A percentile compares a stretch with the other conserved stretches of the same genome.
These are phyloP conservation scores for Caenorhabditis sp. DNA, from an alignment of 2,888 invertebrate species.

Conservation along the genomic window DNA sequence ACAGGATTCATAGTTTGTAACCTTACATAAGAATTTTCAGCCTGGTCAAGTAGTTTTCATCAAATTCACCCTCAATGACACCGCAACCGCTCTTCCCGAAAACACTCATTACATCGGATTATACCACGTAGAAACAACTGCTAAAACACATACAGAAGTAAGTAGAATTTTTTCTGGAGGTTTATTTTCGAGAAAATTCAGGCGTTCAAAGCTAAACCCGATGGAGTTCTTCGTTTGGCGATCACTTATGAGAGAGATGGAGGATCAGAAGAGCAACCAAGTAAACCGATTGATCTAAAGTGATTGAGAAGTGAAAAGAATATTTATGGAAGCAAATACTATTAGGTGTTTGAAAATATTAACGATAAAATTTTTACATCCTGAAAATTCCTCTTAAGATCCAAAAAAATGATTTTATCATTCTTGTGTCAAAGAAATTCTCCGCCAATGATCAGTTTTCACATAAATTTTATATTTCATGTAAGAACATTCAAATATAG, in stretches of 20 bases:
- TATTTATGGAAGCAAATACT: too few species aligned
- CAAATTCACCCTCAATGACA: background rate
- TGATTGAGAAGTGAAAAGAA: too few species aligned
- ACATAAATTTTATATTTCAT: too few species aligned
- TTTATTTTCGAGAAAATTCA: background rate
- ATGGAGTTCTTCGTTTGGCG: background rate
- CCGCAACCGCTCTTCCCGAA: background rate
- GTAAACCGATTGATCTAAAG: too few species aligned
- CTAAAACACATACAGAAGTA: background rate
- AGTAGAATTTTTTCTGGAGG: too few species aligned
- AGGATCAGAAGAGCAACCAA: background rate
- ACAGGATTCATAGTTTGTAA: too few species aligned
- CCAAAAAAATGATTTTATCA: background rate
- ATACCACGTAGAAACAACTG: background rate
- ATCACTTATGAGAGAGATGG: constrained; percentile 2
- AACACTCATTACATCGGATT: background rate
- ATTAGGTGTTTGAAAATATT: too few species aligned
- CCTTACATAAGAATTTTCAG: background rate
- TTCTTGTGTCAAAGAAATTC: too few species aligned
- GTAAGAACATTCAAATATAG: too few species aligned
- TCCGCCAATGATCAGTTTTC: too few species aligned
- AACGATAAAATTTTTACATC: too few species aligned
- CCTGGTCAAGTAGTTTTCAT: background rate
- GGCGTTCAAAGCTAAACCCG: background rate
- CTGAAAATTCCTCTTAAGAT: background rate